Conservation (phyloP, 2,113 vertebrate species). For the Heterochromis multidens region DNA sequence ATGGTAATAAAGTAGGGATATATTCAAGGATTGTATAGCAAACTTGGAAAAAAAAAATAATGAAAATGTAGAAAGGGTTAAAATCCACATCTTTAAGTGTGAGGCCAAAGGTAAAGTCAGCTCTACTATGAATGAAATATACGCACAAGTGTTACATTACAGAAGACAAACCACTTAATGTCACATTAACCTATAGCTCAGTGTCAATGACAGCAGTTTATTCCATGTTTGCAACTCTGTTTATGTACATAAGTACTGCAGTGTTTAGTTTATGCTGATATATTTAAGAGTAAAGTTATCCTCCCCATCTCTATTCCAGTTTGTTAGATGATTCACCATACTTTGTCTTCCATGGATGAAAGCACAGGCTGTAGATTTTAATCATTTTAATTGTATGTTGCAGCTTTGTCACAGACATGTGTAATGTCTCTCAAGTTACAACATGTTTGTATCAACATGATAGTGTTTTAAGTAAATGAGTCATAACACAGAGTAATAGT, state of each 20-base stretch:
- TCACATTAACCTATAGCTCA: not conserved
- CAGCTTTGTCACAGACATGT: not conserved
- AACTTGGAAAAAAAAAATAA: not conserved
- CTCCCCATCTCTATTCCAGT: not conserved
- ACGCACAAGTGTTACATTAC: not conserved
- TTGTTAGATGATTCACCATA: conserved; percentile 3
- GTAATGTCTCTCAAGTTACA: not conserved
- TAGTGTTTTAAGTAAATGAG: not conserved
- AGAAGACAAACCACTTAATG: not conserved
- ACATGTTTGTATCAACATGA: not conserved
- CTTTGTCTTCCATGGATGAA: not conserved
- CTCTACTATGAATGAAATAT: not conserved
- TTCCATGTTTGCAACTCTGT: not conserved
- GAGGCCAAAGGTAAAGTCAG: not conserved
- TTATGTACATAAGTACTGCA: conserved; percentile 1
- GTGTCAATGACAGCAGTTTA: not conserved
- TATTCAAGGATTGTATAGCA: no score
- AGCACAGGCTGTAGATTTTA: not conserved
- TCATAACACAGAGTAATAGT: not conserved
- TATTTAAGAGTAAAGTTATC: not conserved
- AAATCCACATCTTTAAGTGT: not conserved
- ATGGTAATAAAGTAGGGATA: not conserved
- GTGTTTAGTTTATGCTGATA: conserved; percentile 11
- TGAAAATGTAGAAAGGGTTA: not conserved
- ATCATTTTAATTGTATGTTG: conserved; percentile 18